A percentile compares a stretch with the other conserved stretches of the same genome.
Conservation (phyloP, 2,113 vertebrate species). For the Grammatotria lemairii region DNA sequence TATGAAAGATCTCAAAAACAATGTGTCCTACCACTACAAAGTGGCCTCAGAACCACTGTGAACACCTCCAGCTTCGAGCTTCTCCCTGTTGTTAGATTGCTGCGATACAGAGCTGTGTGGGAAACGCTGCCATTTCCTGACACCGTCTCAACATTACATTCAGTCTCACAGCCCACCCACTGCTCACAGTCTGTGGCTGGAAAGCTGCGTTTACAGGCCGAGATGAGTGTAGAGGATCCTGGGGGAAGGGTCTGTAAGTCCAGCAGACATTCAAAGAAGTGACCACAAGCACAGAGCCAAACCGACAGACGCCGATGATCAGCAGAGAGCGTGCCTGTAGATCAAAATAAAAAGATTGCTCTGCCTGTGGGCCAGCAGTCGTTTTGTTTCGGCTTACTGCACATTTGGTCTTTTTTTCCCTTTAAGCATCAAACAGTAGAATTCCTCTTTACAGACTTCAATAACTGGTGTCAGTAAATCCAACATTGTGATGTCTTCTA, state of each 20-base stretch:
- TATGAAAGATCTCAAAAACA: conserved; percentile 1
- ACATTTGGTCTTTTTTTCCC: conserved; percentile 3
- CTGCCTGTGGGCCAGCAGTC: not conserved
- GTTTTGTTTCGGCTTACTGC: conserved; percentile 2
- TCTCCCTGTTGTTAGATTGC: conserved; percentile 6
- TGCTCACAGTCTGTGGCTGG: conserved; percentile 21
- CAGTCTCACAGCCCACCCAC: conserved; percentile 45
- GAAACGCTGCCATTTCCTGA: conserved; percentile 23
- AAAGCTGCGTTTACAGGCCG: conserved; percentile 31
- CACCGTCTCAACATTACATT: conserved; percentile 21
- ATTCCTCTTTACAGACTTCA: not conserved
- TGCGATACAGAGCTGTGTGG: conserved; percentile 15
- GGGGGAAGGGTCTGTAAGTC: conserved; percentile 9
- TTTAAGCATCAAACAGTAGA: not conserved
- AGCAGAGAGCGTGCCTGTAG: not conserved
- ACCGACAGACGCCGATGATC: conserved; percentile 17
- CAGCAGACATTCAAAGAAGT: conserved; percentile 19
- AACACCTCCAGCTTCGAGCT: not conserved
- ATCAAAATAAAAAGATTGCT: conserved; percentile 12
- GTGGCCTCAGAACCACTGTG: not conserved
- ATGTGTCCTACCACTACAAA: not conserved
- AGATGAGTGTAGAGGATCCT: conserved; percentile 25
- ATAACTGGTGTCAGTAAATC: not conserved
- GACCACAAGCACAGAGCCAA: conserved; percentile 27
- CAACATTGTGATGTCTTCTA: not conserved